Conservation (phyloP, 2,113 vertebrate genomes). For the Microtus oregoni region DNA sequence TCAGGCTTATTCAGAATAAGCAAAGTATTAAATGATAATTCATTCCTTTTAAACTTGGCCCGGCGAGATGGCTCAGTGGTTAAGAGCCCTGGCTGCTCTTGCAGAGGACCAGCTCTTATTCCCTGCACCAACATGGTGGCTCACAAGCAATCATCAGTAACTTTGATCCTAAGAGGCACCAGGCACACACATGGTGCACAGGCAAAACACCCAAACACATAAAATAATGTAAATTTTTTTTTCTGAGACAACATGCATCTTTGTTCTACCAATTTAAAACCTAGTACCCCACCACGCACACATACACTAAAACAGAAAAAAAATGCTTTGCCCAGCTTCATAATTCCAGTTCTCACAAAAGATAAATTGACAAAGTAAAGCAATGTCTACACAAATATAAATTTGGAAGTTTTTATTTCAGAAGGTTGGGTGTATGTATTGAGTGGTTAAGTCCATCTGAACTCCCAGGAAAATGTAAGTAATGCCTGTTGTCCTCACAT, state of each 20-base stretch:
- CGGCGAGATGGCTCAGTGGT: not conserved
- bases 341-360: not conserved
- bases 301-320: not conserved
- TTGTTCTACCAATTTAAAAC: constrained; percentile 11
- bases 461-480: not conserved
- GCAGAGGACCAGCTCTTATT: not conserved
- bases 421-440: not conserved
- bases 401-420: not conserved
- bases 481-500: not conserved
- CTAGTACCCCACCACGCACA: not conserved
- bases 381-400: not conserved
- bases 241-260: not conserved
- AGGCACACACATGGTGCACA: not conserved
- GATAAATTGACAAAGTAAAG: not conserved
- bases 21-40: not conserved
- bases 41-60: constrained; percentile 8
- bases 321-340: not conserved
- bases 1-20: not conserved
- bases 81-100: not conserved
- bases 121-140: not conserved
- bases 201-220: not conserved
- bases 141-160: not conserved
- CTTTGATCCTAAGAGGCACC: not conserved
- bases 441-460: not conserved
- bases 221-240: not conserved